Evolutionary conservation across 2,888 invertebrate genomes (phyloP), one percentile per base, ranked within the genome.

Genomic region (Acanthacorydalis orientalis): DNA sequence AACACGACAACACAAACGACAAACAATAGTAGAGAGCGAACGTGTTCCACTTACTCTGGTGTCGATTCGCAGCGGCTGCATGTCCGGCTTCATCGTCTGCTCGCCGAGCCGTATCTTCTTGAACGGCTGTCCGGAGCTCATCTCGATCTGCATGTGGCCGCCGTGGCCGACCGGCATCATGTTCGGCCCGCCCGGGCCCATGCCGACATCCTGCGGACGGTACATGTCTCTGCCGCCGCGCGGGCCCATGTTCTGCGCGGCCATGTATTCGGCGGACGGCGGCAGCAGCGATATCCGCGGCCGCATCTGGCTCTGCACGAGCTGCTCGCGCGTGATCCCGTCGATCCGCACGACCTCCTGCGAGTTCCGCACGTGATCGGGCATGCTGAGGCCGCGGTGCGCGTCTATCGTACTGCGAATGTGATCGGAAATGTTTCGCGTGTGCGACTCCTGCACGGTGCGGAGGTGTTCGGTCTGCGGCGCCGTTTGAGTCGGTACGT

Each of bases 211-310:
- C 23, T 16, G 31, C 4, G 33, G 44, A 37, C 48, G 39, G 44
- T 49, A 51, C 51, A 49, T 46, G 49, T 50, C 49, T 44, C 52
- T 46, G 48, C 51, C 48, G 50, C 50, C 39, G 49, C 48, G 48
- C 44, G 48, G 47, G 34, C 51, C 44, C 51, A 50, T 52, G 50
- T 51, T 51, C 46, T 52, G 52, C 48, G 50, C 51, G 42, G 50
- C 46, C 49, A 53, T 50, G 42, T 53, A 53, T 46, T 52, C 52
- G 46, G 52, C 51, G 49, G 23, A 51, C 46, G 74, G 72, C 54
- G 78, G 77, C 61, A 83, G 72, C 62, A 83, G 70, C 48, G 82
- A 82, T 68, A 84, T 77, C 62, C 78, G 68, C 61, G 71, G 72
- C 53, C 44, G 40, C 40, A 50, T 16, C 45, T 44, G 41, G 32